Conservation (phyloP, 2,797 vertebrate species). For the Mus caroli region DNA sequence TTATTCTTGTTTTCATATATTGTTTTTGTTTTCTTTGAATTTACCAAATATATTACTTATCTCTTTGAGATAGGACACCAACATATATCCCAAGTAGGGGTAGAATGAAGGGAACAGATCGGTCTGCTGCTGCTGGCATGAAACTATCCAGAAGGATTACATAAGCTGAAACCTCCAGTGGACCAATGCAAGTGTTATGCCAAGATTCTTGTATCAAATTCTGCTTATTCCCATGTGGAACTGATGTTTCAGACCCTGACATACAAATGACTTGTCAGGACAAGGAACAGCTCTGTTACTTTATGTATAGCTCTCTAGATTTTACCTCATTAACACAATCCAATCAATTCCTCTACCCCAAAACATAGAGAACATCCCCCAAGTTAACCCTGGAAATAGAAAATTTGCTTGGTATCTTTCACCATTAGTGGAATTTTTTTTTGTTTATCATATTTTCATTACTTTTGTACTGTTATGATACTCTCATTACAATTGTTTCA, state of each 20-base stretch:
- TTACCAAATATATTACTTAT: not conserved
- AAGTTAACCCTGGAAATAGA: fast-evolving
- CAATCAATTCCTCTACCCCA: not conserved
- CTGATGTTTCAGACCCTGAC: not conserved
- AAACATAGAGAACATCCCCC: not conserved
- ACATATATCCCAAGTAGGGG: not conserved
- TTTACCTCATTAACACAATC: not conserved
- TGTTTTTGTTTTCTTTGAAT: not conserved
- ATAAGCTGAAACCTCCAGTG: not conserved
- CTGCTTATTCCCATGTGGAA: no score
- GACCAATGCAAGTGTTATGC: not conserved
- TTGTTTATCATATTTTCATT: not conserved
- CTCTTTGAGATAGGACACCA: not conserved
- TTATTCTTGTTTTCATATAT: no score
- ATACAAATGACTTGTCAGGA: not conserved
- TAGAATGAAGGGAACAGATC: not conserved
- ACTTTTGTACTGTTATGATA: no score
- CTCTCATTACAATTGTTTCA: no score
- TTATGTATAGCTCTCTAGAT: not conserved
- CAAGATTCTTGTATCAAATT: not conserved
- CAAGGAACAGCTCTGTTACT: no score
- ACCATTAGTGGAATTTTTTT: not conserved
- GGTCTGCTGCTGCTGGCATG: fast-evolving
- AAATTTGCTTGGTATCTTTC: no score
- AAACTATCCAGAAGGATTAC: not conserved